phyloP scores from a whole-genome alignment of 92 coral and sea anemone genomes.

The Parazoanthus darwini region DNA sequence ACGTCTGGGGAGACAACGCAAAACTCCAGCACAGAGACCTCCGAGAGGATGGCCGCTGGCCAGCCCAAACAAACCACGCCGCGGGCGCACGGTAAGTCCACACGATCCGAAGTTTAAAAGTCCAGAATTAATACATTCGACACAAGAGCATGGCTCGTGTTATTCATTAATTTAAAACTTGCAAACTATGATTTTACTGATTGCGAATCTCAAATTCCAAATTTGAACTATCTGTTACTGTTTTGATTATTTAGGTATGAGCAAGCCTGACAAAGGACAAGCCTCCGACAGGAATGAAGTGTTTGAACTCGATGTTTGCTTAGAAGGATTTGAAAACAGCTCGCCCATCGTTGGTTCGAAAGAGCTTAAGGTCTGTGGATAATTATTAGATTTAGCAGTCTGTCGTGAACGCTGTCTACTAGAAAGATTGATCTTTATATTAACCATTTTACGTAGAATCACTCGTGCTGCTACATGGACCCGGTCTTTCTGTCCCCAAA shows the following conservation, averaged over 20 bases:
- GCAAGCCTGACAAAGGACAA: background rate
- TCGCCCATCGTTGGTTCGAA: background rate
- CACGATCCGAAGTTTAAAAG: background rate
- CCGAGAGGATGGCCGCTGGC: conserved; percentile 15
- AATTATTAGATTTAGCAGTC: background rate
- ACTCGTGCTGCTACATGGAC: too few species aligned
- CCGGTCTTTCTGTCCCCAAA: too few species aligned
- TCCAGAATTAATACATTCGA: background rate
- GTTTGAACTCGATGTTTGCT: conserved; percentile 32
- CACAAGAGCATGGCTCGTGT: background rate
- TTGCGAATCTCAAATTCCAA: background rate
- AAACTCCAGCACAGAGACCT: conserved; percentile 55
- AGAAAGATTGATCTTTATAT: too few species aligned
- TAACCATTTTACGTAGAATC: too few species aligned
- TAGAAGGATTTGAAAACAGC: conserved; percentile 32
- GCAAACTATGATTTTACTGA: background rate
- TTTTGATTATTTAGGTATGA: background rate
- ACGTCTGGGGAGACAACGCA: conserved; percentile 67
- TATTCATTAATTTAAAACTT: background rate
- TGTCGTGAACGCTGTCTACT: background rate
- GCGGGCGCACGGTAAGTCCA: conserved; percentile 30
- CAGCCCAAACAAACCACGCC: background rate
- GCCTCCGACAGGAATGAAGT: conserved; percentile 4
- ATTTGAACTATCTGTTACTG: background rate
- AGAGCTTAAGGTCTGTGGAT: conserved; percentile 35